phyloP scores from a whole-genome alignment of 2,888 invertebrate genomes.

The Eutolmus rufibarbis region DNA sequence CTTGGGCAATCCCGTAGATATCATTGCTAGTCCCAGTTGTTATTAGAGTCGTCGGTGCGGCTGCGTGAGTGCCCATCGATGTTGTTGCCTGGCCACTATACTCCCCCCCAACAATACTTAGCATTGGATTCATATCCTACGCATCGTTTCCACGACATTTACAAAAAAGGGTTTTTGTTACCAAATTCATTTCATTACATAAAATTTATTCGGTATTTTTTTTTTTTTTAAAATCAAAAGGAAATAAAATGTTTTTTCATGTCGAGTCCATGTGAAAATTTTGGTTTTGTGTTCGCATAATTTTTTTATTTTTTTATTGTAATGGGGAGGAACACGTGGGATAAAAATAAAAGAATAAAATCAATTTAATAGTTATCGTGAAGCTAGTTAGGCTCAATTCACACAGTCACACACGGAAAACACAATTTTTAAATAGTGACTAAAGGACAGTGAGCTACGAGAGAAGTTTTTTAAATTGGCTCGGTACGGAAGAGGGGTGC shows the following conservation, averaged over 20 bases:
- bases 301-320: constrained; percentile 49
- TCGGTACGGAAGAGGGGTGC: not conserved
- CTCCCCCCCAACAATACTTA: constrained; percentile 63
- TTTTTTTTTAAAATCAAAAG: constrained; percentile 38
- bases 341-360: constrained; percentile 50
- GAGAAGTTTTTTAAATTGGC: not conserved
- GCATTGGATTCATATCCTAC: constrained; percentile 63
- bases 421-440: not conserved
- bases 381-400: constrained; percentile 4
- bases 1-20: constrained; percentile 59
- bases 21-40: constrained; percentile 56
- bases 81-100: constrained; percentile 59
- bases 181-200: constrained; percentile 36
- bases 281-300: constrained; percentile 18
- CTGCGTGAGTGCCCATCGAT: constrained; percentile 51
- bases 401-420: constrained; percentile 22
- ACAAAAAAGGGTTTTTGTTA: constrained; percentile 17
- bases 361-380: constrained; percentile 40
- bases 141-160: constrained; percentile 46
- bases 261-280: not conserved
- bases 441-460: constrained; percentile 1
- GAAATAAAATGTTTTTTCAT: constrained; percentile 17
- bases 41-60: constrained; percentile 55
- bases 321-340: constrained; percentile 51
- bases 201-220: constrained; percentile 23